Percentiles rank a stretch among this genome's conserved stretches.
Evolutionary conservation across 2,797 vertebrate genomes (phyloP).

Genomic region (Hylomyscus alleni): DNA sequence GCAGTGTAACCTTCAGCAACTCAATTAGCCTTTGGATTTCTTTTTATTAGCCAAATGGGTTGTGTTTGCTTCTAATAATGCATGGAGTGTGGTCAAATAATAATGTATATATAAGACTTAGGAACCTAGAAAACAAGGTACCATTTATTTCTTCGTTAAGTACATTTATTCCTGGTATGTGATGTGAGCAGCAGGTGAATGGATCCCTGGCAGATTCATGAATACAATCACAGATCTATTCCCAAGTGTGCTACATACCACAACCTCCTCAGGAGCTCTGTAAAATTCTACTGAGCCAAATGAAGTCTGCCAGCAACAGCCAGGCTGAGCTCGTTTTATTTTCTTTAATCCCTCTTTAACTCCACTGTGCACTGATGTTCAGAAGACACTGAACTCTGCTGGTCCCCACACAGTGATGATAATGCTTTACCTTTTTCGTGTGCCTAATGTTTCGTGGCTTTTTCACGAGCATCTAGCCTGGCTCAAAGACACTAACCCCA

Average conservation of each 20-base stretch:
- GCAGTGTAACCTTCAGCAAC: slow-evolving; percentile 39
- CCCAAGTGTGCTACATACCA: slow-evolving; percentile 18
- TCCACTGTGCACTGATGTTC: neutral
- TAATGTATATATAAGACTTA: neutral
- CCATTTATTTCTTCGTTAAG: slow-evolving; percentile 33
- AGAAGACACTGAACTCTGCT: neutral
- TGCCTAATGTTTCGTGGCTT: neutral
- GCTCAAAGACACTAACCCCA: neutral
- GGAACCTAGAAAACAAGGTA: slow-evolving; percentile 45
- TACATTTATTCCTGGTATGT: neutral
- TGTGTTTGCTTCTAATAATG: neutral
- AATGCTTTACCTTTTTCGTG: neutral
- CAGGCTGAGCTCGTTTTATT: neutral
- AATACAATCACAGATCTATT: neutral
- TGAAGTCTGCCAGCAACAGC: neutral
- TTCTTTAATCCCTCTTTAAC: neutral
- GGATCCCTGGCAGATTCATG: neutral
- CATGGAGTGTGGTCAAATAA: neutral
- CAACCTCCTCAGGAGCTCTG: neutral
- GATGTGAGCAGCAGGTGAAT: neutral
- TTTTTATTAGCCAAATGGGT: neutral
- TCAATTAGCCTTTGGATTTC: slow-evolving; percentile 6
- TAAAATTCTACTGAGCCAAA: slow-evolving; percentile 18
- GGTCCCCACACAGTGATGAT: neutral
- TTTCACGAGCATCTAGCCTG: neutral